A percentile compares a stretch with the other conserved stretches of the same genome.
Conservation (phyloP, 2,113 vertebrate genomes). For the Oncorhynchus tshawytscha region DNA sequence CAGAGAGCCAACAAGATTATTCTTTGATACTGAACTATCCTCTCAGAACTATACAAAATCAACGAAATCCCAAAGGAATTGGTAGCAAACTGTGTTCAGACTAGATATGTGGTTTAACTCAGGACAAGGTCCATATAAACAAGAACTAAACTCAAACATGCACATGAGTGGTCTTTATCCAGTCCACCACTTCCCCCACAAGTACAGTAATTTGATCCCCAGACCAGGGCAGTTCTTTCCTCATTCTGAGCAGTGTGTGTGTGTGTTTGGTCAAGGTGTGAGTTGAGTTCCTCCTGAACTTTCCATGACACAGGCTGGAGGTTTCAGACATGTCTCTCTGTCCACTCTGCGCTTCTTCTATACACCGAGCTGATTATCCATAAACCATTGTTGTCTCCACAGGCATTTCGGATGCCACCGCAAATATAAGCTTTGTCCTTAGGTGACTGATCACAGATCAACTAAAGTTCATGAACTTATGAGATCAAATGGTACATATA, state of each 20-base stretch:
- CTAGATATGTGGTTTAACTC: not conserved
- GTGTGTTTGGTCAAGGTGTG: slow-evolving; percentile 61
- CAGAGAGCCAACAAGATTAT: slow-evolving; percentile 33
- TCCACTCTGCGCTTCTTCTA: slow-evolving; percentile 48
- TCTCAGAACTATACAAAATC: not conserved
- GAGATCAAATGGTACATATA: slow-evolving; percentile 71
- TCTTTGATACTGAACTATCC: not conserved
- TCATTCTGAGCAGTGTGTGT: slow-evolving; percentile 33
- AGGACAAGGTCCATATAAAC: not conserved
- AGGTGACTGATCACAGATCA: slow-evolving; percentile 72
- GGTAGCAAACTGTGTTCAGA: not conserved
- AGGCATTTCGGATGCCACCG: slow-evolving; percentile 69
- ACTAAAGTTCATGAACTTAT: slow-evolving; percentile 57
- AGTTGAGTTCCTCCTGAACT: slow-evolving; percentile 41
- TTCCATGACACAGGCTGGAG: slow-evolving; percentile 60
- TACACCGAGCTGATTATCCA: slow-evolving; percentile 52
- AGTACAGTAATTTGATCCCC: slow-evolving; percentile 32
- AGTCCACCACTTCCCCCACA: slow-evolving; percentile 19
- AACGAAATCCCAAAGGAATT: not conserved
- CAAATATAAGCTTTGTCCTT: slow-evolving; percentile 74
- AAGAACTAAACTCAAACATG: not conserved
- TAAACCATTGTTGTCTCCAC: slow-evolving; percentile 66
- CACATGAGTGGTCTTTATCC: not conserved
- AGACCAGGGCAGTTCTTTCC: not conserved
- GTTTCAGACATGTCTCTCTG: slow-evolving; percentile 38